Evolutionary conservation across 2,888 invertebrate genomes (phyloP).

Genomic region (Drosophila neutralis): DNA sequence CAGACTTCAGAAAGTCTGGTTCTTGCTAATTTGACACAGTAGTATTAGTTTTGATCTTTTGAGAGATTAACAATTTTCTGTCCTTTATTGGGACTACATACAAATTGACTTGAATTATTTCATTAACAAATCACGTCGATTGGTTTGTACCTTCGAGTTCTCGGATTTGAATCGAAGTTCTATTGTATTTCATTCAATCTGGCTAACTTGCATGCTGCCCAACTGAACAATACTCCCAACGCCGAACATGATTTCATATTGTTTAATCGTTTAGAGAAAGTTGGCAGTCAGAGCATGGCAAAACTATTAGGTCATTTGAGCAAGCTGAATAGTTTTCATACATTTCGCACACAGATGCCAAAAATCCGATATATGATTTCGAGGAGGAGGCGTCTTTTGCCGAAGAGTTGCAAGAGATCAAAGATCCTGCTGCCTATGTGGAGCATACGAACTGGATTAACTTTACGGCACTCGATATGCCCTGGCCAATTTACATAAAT

Average conservation of each 20-base stretch:
- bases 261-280: constrained; percentile 96
- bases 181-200: constrained; percentile 62
- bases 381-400: constrained; percentile 89
- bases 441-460: constrained; percentile 95
- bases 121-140: constrained; percentile 48
- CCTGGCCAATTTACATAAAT: constrained; percentile 94
- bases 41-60: constrained; percentile 91
- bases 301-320: constrained; percentile 89
- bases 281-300: constrained; percentile 95
- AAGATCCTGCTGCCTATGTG: constrained; percentile 91
- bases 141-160: background rate
- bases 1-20: constrained; percentile 86
- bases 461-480: constrained; percentile 91
- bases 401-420: constrained; percentile 87
- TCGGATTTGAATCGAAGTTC: constrained; percentile 9
- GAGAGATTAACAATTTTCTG: background rate
- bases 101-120: constrained; percentile 2
- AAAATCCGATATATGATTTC: constrained; percentile 75
- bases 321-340: constrained; percentile 54
- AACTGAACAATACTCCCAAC: constrained; percentile 78
- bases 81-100: background rate
- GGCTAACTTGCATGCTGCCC: constrained; percentile 48
- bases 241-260: constrained; percentile 89
- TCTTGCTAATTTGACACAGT: constrained; percentile 92
- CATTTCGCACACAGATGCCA: constrained; percentile 91